phyloP scores from a whole-genome alignment of 2,888 invertebrate species.

The Monochamus alternatus region DNA sequence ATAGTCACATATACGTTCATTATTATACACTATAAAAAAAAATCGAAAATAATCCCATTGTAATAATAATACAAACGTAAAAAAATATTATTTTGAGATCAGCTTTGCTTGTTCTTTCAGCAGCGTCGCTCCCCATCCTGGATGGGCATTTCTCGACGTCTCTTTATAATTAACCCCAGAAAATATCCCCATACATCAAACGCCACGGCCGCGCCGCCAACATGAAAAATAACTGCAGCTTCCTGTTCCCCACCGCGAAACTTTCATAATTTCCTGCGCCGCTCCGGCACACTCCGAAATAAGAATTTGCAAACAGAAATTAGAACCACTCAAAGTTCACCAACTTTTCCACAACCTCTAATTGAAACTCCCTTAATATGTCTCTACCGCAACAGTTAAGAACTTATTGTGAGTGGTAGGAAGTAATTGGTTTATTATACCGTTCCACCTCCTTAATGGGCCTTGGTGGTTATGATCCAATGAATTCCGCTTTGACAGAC shows the following conservation, averaged over 20 bases:
- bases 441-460: neutral
- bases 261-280: conserved; percentile 68
- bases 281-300: conserved; percentile 58
- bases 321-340: conserved; percentile 47
- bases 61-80: too few species aligned
- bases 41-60: too few species aligned
- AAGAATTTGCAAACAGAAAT: conserved; percentile 59
- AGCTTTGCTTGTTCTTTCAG: too few species aligned
- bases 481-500: neutral
- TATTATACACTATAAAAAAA: too few species aligned
- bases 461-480: neutral
- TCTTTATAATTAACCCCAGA: conserved; percentile 42
- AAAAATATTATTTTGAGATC: too few species aligned
- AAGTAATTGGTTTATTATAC: neutral
- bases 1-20: too few species aligned
- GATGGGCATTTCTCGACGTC: conserved; percentile 29
- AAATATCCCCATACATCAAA: conserved; percentile 58
- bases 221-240: conserved; percentile 64
- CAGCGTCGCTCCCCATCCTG: neutral
- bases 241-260: conserved; percentile 60
- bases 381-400: conserved; percentile 55
- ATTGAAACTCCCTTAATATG: conserved; percentile 61
- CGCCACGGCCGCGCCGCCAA: conserved; percentile 54
- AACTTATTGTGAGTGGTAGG: conserved; percentile 41
- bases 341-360: conserved; percentile 56